A percentile compares a stretch with the other conserved stretches of the same genome.
Conservation (phyloP, 2,888 invertebrate genomes). For the Torymus texanus region DNA sequence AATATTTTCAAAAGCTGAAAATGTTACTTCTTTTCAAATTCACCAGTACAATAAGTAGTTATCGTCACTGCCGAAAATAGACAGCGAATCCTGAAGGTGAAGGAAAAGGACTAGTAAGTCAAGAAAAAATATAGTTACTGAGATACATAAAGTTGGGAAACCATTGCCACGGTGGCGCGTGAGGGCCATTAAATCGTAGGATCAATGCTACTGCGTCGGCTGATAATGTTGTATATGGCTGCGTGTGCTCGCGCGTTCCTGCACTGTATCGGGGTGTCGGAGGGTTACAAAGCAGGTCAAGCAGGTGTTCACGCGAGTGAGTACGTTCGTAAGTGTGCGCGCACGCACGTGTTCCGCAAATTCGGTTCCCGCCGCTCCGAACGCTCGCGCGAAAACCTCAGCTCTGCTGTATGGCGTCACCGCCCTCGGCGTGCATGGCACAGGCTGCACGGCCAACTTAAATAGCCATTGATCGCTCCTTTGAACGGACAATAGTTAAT, state of each 20-base stretch:
- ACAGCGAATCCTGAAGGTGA: no score
- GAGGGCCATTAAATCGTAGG: slow-evolving; percentile 34
- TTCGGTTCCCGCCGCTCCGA: slow-evolving; percentile 19
- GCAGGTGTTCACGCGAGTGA: slow-evolving; percentile 56
- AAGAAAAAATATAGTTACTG: no score
- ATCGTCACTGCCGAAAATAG: no score
- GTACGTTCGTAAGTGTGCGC: slow-evolving; percentile 36
- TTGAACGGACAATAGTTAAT: slow-evolving; percentile 5
- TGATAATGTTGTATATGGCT: slow-evolving; percentile 40
- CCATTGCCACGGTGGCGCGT: no score
- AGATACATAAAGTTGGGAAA: no score
- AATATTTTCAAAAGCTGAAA: no score
- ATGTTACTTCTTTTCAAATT: no score
- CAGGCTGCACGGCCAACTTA: not conserved
- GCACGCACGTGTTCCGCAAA: slow-evolving; percentile 45
- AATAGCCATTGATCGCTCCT: not conserved
- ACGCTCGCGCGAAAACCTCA: not conserved
- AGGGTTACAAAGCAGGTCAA: slow-evolving; percentile 57
- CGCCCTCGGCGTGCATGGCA: not conserved
- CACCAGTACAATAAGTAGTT: no score
- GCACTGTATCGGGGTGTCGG: not conserved
- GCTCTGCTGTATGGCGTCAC: no score
- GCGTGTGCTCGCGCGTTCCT: not conserved
- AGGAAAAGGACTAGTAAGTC: no score
- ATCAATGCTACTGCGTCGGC: slow-evolving; percentile 50